A percentile compares a stretch with the other conserved stretches of the same genome.
These are phyloP conservation scores for Enteromius viviparus DNA, from an alignment of 2,797 vertebrate genomes.

Conservation along the genomic window DNA sequence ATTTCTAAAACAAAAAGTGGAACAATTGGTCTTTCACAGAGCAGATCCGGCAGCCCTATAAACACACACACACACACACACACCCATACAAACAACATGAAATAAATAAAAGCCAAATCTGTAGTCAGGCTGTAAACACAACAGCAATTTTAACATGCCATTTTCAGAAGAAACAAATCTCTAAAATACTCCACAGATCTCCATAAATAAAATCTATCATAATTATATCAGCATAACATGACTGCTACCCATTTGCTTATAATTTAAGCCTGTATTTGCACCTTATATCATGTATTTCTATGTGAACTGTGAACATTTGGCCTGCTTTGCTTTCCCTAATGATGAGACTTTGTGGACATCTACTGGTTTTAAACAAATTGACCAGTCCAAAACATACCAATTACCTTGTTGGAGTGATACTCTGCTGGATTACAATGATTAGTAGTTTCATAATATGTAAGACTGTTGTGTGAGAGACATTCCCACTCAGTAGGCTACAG, in stretches of 20 bases:
- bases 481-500: conserved; percentile 36
- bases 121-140: neutral
- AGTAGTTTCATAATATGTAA: conserved; percentile 1
- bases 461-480: conserved; percentile 30
- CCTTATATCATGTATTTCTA: neutral
- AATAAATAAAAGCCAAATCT: neutral
- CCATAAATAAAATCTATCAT: neutral
- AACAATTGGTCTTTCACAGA: neutral
- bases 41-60: neutral
- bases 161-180: neutral
- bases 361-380: neutral
- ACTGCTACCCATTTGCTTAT: neutral
- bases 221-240: neutral
- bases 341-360: neutral
- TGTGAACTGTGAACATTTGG: neutral
- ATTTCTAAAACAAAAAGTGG: conserved; percentile 67
- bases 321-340: neutral
- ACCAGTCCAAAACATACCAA: neutral
- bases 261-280: neutral
- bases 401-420: neutral
- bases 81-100: neutral
- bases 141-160: neutral
- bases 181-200: neutral
- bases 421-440: neutral
- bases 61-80: neutral